A percentile compares a stretch with the other conserved stretches of the same genome.
Evolutionary conservation across 1,140 invertebrate genomes (phyloP).

Genomic region (Neodiprion virginianus): DNA sequence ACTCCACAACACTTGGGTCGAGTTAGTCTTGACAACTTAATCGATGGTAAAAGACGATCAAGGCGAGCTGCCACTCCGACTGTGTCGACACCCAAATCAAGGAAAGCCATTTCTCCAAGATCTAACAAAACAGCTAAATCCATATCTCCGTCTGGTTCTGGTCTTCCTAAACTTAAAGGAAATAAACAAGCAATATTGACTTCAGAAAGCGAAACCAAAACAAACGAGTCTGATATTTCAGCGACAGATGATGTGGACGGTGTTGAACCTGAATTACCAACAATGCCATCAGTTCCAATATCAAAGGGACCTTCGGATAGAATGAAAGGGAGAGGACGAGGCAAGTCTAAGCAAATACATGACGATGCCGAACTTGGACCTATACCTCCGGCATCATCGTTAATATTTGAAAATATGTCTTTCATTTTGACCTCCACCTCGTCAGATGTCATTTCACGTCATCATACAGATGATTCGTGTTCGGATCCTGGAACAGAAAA

Average conservation of each 20-base stretch:
- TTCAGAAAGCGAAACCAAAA: conserved; percentile 29
- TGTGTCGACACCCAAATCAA: conserved; percentile 31
- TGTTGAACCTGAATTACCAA: conserved; percentile 62
- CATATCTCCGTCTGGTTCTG: conserved; percentile 35
- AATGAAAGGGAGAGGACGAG: conserved; percentile 42
- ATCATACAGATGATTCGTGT: conserved; percentile 35
- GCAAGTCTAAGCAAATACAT: conserved; percentile 44
- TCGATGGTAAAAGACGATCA: conserved; percentile 48
- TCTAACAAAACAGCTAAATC: neutral
- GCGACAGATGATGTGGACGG: conserved; percentile 47
- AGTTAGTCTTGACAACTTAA: conserved; percentile 49
- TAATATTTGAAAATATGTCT: conserved; percentile 61
- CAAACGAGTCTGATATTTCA: conserved; percentile 31
- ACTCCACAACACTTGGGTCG: conserved; percentile 45
- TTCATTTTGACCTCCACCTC: conserved; percentile 66
- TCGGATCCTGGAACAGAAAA: conserved; percentile 50
- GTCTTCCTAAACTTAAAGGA: conserved; percentile 22
- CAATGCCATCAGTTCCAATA: conserved; percentile 47
- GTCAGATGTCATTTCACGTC: conserved; percentile 40
- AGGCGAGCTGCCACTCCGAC: conserved; percentile 36
- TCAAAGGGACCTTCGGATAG: conserved; percentile 38
- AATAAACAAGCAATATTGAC: conserved; percentile 5
- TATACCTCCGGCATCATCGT: conserved; percentile 57
- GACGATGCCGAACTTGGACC: conserved; percentile 60
- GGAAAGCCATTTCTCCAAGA: neutral